Evolutionary conservation across 2,797 vertebrate species (phyloP).

Genomic region (Pristis pectinata): DNA sequence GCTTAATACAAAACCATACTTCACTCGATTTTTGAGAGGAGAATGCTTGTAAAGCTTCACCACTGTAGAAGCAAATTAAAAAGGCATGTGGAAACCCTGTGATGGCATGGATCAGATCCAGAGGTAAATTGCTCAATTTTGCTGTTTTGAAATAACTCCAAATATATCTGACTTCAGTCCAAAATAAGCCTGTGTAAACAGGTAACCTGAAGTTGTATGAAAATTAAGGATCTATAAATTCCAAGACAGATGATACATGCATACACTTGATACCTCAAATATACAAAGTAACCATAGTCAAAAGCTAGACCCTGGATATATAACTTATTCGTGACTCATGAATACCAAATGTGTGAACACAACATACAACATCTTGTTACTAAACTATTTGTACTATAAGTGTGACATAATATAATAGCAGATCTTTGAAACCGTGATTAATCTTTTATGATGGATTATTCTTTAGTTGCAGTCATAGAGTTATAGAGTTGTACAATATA

Average conservation of each 20-base stretch:
- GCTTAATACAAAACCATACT: background rate
- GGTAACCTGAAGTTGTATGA: background rate
- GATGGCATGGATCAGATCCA: constrained; percentile 22
- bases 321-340: background rate
- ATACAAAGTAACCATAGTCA: background rate
- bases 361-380: background rate
- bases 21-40: background rate
- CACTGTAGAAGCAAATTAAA: background rate
- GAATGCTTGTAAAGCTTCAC: background rate
- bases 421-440: background rate
- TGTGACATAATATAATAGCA: background rate
- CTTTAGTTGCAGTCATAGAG: background rate
- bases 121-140: constrained; percentile 24
- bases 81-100: constrained; percentile 12
- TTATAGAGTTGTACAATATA: background rate
- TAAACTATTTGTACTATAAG: background rate
- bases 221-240: background rate
- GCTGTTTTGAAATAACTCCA: background rate
- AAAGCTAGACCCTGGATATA: background rate
- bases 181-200: constrained; percentile 22
- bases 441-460: background rate
- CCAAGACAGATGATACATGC: background rate
- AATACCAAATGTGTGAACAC: background rate
- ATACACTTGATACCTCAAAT: background rate
- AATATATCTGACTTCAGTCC: constrained; percentile 6